phyloP scores from a whole-genome alignment of 2,113 vertebrate genomes.

The Ramphastos sulfuratus region DNA sequence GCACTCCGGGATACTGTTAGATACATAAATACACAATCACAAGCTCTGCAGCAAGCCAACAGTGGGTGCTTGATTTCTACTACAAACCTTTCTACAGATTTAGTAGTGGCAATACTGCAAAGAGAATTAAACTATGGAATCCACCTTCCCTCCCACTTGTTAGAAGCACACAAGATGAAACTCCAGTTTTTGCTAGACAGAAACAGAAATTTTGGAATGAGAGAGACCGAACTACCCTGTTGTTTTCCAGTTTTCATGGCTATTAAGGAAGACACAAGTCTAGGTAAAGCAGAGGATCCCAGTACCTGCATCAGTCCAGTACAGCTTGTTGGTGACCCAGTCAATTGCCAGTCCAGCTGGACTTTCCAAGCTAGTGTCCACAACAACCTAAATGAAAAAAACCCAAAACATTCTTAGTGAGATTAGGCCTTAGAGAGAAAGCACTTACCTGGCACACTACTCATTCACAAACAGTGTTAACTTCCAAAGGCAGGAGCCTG shows the following conservation, averaged over 20 bases:
- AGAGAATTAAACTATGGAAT: not conserved
- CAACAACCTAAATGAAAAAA: constrained; percentile 84
- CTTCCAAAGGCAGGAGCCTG: not conserved
- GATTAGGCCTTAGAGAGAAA: not conserved
- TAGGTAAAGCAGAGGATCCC: not conserved
- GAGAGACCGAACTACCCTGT: not conserved
- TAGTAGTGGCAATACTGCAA: not conserved
- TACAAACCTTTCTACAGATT: not conserved
- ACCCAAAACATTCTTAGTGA: not conserved
- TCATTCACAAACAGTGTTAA: not conserved
- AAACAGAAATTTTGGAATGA: not conserved
- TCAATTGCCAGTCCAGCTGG: constrained; percentile 97
- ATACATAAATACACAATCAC: not conserved
- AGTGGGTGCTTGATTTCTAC: not conserved
- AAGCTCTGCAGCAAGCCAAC: not conserved
- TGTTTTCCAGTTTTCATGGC: not conserved
- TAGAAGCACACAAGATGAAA: not conserved
- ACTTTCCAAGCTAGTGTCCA: constrained; percentile 96
- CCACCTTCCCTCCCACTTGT: not conserved
- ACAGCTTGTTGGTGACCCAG: constrained; percentile 95
- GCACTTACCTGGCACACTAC: not conserved
- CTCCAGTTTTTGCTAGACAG: not conserved
- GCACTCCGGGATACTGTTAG: not conserved
- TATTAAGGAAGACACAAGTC: not conserved
- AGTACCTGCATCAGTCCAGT: constrained; percentile 98